These are phyloP conservation scores for Pedionomus torquatus DNA, from an alignment of 2,113 vertebrate genomes.

Conservation along the genomic window DNA sequence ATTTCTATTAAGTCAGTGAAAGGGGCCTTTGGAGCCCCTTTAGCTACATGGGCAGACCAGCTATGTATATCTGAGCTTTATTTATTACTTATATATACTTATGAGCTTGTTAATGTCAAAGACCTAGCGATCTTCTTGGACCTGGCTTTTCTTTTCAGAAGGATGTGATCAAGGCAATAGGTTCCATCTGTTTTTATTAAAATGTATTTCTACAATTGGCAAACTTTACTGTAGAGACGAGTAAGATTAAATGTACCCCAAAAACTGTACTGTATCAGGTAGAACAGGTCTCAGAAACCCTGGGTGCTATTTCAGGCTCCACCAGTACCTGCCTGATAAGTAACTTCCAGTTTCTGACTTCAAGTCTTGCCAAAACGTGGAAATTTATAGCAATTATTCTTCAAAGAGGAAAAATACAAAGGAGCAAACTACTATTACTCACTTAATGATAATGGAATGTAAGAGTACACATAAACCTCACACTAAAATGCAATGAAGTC, in stretches of 20 bases:
- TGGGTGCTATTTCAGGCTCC: neutral
- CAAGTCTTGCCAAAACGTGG: neutral
- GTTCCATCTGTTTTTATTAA: neutral
- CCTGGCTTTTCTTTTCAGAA: neutral
- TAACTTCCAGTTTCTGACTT: neutral
- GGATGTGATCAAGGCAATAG: neutral
- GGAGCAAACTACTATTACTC: neutral
- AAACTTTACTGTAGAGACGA: neutral
- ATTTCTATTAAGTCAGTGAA: neutral
- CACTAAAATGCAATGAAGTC: neutral
- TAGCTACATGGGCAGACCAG: neutral
- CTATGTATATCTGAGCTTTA: neutral
- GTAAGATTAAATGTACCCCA: neutral
- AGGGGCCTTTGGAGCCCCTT: neutral
- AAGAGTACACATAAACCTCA: neutral
- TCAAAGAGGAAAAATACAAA: neutral
- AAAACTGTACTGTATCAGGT: neutral
- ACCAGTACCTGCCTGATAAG: neutral
- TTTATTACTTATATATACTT: neutral
- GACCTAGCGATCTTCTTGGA: neutral
- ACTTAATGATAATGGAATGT: neutral
- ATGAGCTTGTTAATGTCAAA: neutral
- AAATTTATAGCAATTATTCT: neutral
- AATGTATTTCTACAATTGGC: neutral
- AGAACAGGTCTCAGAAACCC: neutral